Percentiles rank a stretch among this genome's conserved stretches.
These are phyloP conservation scores for Acrobasis consociella DNA, from an alignment of 2,888 invertebrate species.

Conservation along the genomic window DNA sequence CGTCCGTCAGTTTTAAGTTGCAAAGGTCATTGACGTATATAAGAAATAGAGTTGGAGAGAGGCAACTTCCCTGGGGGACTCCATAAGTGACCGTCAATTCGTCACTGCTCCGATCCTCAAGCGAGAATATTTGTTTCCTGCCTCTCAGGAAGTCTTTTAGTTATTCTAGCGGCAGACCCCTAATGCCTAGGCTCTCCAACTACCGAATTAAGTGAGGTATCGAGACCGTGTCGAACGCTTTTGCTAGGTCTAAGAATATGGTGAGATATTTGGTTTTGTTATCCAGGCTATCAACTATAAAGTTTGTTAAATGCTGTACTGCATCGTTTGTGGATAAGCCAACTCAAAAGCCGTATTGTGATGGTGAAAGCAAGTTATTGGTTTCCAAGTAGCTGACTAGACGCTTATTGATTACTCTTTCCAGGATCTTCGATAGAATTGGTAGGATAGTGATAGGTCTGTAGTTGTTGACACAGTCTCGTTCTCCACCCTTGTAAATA, in stretches of 20 bases:
- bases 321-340: constrained; percentile 27
- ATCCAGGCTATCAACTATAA: constrained; percentile 24
- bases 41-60: background rate
- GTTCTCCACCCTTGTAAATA: constrained; percentile 6
- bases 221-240: constrained; percentile 32
- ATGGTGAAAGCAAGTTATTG: constrained; percentile 22
- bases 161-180: constrained; percentile 15
- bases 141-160: constrained; percentile 10
- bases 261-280: constrained; percentile 24
- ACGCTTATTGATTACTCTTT: constrained; percentile 25
- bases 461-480: constrained; percentile 25
- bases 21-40: constrained; percentile 5
- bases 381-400: constrained; percentile 26
- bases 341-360: constrained; percentile 27
- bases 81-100: too few species aligned
- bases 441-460: constrained; percentile 28
- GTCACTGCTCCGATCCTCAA: background rate
- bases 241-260: constrained; percentile 28
- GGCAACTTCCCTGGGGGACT: too few species aligned
- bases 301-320: constrained; percentile 20
- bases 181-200: constrained; percentile 25
- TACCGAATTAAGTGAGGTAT: constrained; percentile 22
- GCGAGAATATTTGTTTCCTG: constrained; percentile 7
- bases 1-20: background rate
- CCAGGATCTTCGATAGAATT: constrained; percentile 29